Base-by-base conservation (phyloP, 2,888 invertebrate genomes). In the Macrophya annulata region DNA sequence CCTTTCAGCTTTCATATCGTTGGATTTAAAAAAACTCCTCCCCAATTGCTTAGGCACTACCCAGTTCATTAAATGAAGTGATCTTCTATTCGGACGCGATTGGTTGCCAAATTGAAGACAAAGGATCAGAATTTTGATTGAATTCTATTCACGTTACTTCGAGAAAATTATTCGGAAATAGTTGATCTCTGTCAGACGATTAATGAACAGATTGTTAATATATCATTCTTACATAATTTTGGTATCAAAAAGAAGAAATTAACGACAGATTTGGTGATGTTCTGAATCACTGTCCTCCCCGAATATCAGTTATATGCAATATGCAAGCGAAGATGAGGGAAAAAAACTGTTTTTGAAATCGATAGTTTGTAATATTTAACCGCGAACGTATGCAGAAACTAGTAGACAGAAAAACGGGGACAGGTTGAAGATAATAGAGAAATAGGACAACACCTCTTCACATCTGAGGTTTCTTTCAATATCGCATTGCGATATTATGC, bases 371-470 rank as follows among this genome's bases (percentile, higher is more conserved):
- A 62, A 62, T 62, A 10, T 62, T 62, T 62, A 10, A 62, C 40
- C 37, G 71, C 40, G 37, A 71, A 71, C 62, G 71, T 21, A 21
- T 25, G 10, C 25, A 25, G 55, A 55, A 55, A 0, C 62, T 62
- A 10, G 37, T 17, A n/a, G n/a, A 71, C 25, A 71, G 31, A 40
- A 71, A 71, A 71, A 71, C 17, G 37, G 40, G 40, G 71, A 17
- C 40, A 37, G 40, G 17, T 37, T 40, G 17, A 40, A 40, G 17
- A 71, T 40, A 21, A 40, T 25, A 10, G 25, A 40, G 25, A 76
- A 76, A 76, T 76, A 48, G 76, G 76, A 48, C 76, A 76, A 76
- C 48, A 10, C 25, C 48, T 76, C 8, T 25, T 25, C 40, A 48
- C 48, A 76, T 76, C 45, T n/a, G 40, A 43, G 37, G 40, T 40